Evolutionary conservation across 2,888 invertebrate species (phyloP).

Genomic region (Noctua comes): DNA sequence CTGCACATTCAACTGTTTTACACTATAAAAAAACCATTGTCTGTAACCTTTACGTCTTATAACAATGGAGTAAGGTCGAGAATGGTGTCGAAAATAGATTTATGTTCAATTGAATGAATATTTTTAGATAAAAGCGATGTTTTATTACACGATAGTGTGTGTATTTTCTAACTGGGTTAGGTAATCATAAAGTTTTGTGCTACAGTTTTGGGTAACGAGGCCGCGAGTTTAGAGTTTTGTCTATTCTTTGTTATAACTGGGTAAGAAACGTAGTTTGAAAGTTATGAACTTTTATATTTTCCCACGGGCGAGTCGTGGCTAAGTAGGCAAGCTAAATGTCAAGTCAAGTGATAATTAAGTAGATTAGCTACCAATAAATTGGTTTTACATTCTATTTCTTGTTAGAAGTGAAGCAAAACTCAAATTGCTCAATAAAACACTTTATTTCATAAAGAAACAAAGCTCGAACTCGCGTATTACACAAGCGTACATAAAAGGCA

Average conservation of each 20-base stretch:
- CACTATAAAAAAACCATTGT: constrained; percentile 37
- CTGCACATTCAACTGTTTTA: constrained; percentile 53
- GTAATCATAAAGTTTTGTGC: constrained; percentile 54
- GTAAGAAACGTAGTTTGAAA: constrained; percentile 40
- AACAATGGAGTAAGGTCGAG: constrained; percentile 40
- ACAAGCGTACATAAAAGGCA: constrained; percentile 32
- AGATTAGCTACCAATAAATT: constrained; percentile 29
- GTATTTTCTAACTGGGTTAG: constrained; percentile 59
- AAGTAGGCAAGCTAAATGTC: constrained; percentile 21
- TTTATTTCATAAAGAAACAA: constrained; percentile 31
- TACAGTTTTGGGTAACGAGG: constrained; percentile 59
- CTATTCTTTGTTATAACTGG: constrained; percentile 46
- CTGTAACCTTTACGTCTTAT: constrained; percentile 16
- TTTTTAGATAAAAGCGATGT: constrained; percentile 64
- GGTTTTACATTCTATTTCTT: constrained; percentile 35
- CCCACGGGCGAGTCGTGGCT: constrained; percentile 40
- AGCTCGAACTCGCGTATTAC: constrained; percentile 36
- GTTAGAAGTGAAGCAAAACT: background rate
- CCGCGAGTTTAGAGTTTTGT: constrained; percentile 38
- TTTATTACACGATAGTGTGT: constrained; percentile 51
- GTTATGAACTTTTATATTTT: constrained; percentile 40
- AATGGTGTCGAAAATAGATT: constrained; percentile 27
- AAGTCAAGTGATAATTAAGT: constrained; percentile 23
- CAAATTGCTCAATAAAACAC: constrained; percentile 11
- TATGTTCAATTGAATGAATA: constrained; percentile 59